Evolutionary conservation across 2,888 invertebrate species (phyloP).

Genomic region (Pollenia labialis): DNA sequence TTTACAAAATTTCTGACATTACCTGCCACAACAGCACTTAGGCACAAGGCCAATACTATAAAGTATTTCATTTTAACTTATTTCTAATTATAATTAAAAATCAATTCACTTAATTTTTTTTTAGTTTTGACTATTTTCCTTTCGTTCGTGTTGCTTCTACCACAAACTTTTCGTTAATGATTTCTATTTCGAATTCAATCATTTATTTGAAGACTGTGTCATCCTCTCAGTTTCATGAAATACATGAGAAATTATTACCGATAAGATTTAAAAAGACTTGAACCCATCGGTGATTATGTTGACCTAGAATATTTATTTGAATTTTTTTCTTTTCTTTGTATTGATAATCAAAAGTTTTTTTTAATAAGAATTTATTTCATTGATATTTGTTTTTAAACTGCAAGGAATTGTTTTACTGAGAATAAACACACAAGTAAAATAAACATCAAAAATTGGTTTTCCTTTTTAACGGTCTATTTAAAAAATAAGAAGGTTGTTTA

Average conservation of each 20-base stretch:
- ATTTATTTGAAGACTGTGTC: slow-evolving; percentile 65
- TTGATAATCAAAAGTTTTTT: slow-evolving; percentile 72
- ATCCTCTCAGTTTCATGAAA: slow-evolving; percentile 42
- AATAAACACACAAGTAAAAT: background rate
- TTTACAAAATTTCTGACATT: slow-evolving; percentile 71
- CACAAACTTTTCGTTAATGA: slow-evolving; percentile 79
- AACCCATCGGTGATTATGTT: slow-evolving; percentile 75
- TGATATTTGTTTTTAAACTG: slow-evolving; percentile 27
- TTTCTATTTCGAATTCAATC: slow-evolving; percentile 66
- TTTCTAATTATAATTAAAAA: slow-evolving; percentile 37
- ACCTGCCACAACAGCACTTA: slow-evolving; percentile 82
- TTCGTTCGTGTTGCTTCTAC: slow-evolving; percentile 76
- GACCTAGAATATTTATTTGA: slow-evolving; percentile 78
- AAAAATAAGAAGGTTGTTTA: slow-evolving; percentile 21
- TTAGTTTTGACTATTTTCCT: slow-evolving; percentile 45
- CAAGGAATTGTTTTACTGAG: slow-evolving; percentile 38
- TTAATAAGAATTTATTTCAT: slow-evolving; percentile 48
- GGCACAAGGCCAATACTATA: slow-evolving; percentile 81
- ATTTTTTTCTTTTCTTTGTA: slow-evolving; percentile 55
- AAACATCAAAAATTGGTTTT: slow-evolving; percentile 23
- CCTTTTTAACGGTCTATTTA: slow-evolving; percentile 53
- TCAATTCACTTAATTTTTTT: slow-evolving; percentile 38
- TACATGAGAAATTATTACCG: slow-evolving; percentile 44
- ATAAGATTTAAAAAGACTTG: slow-evolving; percentile 72
- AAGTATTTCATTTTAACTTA: slow-evolving; percentile 80